Percentiles rank a stretch among this genome's conserved stretches.
These are phyloP conservation scores for Agrochola lota DNA, from an alignment of 2,888 invertebrate species.

Conservation along the genomic window DNA sequence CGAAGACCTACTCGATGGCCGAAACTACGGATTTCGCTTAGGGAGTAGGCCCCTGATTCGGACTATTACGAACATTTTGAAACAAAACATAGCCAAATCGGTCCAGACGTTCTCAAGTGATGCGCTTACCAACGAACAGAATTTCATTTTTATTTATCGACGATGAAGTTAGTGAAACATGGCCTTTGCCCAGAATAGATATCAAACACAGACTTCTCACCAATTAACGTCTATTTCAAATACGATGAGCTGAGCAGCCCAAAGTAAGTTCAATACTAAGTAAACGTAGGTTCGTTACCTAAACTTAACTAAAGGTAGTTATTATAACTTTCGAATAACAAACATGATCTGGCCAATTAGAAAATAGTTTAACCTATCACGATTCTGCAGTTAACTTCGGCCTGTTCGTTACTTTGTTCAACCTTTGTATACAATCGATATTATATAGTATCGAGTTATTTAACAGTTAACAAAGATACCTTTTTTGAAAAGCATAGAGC, in stretches of 20 bases:
- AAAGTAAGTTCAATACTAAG: slow-evolving; percentile 12
- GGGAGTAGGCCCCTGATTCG: no score
- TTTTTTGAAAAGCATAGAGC: not conserved
- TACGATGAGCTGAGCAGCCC: not conserved
- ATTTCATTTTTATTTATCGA: no score
- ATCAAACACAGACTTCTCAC: slow-evolving; percentile 5
- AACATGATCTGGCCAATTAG: slow-evolving; percentile 54
- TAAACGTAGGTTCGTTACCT: not conserved
- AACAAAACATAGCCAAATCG: no score
- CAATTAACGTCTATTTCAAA: slow-evolving; percentile 29
- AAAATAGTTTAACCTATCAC: slow-evolving; percentile 61
- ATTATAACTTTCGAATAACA: slow-evolving; percentile 53
- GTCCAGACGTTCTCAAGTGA: no score
- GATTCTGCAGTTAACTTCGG: slow-evolving; percentile 44
- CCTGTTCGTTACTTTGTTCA: slow-evolving; percentile 11
- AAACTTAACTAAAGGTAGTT: slow-evolving; percentile 20
- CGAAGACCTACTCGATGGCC: no score
- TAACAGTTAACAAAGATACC: not conserved
- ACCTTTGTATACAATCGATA: not conserved
- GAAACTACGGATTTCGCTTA: no score
- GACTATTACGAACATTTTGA: no score
- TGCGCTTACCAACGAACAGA: no score
- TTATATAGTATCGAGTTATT: not conserved
- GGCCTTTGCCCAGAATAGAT: not conserved
- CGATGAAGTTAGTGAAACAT: not conserved